Evolutionary conservation across 2,888 invertebrate genomes (phyloP).

Genomic region (Nomada ruficornis): DNA sequence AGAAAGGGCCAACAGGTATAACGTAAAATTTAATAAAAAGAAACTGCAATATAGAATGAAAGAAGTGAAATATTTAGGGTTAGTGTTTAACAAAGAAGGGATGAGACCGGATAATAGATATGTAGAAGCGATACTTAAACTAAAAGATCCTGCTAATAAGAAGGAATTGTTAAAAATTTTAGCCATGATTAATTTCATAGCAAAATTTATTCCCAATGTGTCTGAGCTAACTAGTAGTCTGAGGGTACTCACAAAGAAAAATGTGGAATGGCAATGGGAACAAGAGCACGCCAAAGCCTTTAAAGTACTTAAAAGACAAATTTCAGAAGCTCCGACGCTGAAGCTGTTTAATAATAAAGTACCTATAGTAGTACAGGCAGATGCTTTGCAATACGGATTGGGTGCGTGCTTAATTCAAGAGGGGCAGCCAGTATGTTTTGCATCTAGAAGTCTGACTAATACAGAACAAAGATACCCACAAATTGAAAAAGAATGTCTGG

Average conservation of each 20-base stretch:
- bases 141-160: constrained; percentile 55
- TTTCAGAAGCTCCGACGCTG: constrained; percentile 66
- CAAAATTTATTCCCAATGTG: constrained; percentile 62
- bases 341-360: constrained; percentile 66
- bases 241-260: constrained; percentile 63
- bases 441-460: constrained; percentile 74
- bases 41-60: constrained; percentile 43
- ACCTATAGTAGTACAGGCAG: constrained; percentile 74
- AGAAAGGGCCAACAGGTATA: constrained; percentile 5
- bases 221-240: constrained; percentile 54
- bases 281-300: constrained; percentile 32
- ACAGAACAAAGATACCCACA: constrained; percentile 78
- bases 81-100: constrained; percentile 29
- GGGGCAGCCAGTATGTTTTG: constrained; percentile 76
- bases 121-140: constrained; percentile 43
- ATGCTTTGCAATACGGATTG: constrained; percentile 72
- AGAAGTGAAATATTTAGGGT: constrained; percentile 49
- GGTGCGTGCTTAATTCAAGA: constrained; percentile 78
- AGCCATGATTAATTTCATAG: constrained; percentile 66
- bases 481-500: constrained; percentile 81
- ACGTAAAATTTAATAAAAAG: constrained; percentile 45
- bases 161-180: constrained; percentile 59
- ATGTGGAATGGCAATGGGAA: constrained; percentile 48
- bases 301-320: constrained; percentile 26
- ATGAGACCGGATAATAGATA: constrained; percentile 30